Percentiles rank a stretch among this genome's conserved stretches.
These are phyloP conservation scores for Uropetala carovei DNA, from an alignment of 2,888 invertebrate species.

Conservation along the genomic window DNA sequence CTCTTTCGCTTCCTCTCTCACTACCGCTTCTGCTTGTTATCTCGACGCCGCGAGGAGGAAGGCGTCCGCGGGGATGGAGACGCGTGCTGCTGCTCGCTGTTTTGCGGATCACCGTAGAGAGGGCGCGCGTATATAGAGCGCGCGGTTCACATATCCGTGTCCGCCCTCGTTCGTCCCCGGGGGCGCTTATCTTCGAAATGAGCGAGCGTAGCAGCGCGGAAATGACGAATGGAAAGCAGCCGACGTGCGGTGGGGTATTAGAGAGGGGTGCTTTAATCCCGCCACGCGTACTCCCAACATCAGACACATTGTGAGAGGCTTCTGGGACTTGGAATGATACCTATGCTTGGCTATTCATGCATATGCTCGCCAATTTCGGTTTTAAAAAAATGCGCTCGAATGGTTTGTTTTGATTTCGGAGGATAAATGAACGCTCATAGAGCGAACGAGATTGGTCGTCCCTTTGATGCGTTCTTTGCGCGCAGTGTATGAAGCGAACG, in stretches of 20 bases:
- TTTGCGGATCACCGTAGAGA: not conserved
- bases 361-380: too few relatives aligned
- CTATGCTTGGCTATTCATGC: not conserved
- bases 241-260: not conserved
- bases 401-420: too few relatives aligned
- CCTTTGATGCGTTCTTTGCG: too few relatives aligned
- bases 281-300: not conserved
- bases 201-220: constrained; percentile 19
- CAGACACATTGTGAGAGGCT: not conserved
- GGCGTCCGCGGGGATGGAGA: not conserved
- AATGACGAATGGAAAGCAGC: constrained; percentile 21
- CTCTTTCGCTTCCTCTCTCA: not conserved
- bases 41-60: constrained; percentile 18
- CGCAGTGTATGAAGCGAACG: too few relatives aligned
- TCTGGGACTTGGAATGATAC: not conserved
- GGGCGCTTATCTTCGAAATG: constrained; percentile 28
- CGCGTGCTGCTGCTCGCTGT: not conserved
- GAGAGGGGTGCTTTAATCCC: not conserved
- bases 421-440: too few relatives aligned
- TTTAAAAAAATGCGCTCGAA: too few relatives aligned
- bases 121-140: too few relatives aligned
- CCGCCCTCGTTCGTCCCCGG: not conserved
- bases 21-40: not conserved
- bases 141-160: too few relatives aligned
- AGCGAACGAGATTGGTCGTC: too few relatives aligned